Base-by-base conservation (phyloP, 2,113 vertebrate species). In the human (Homo sapiens) region DNA sequence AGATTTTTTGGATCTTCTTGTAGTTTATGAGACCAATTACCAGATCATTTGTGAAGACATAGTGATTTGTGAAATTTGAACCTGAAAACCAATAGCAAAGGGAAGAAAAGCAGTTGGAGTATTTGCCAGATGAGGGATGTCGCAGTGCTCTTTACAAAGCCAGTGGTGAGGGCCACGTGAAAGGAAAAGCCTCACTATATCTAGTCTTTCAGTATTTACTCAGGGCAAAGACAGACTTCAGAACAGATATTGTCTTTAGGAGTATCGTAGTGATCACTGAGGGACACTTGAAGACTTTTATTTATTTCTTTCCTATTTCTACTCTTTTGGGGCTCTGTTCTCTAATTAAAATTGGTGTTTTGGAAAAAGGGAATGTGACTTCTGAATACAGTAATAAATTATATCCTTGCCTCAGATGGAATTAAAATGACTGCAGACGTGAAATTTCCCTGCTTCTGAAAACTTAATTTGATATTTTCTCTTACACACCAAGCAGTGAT, bases 401-500 rank as follows among this genome's bases (percentile, higher is more conserved):
- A 12, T 86, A 86, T 97, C 89, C 90, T 0, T 5, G 96, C 97
- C 90, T 95, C 89, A 95, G 96, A 98, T 80, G 97, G 96, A 97
- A 97, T 98, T 97, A 97, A 98, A 97, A 98, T 97, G 97, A 97
- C 96, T 98, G 57, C 93, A 93, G 97, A 96, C 90, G 96, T 96
- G 94, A 98, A 97, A 98, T 96, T 98, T 97, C 93, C 92, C 96
- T 97, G 97, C 90, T 68, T 96, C 97, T 94, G 96, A 98, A 98
- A 98, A 97, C 96, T 98, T 97, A 97, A 98, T 98, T 98, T 97
- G 97, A 97, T 98, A 98, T 98, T 98, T 96, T 98, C 98, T 98
- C 94, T 98, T 98, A 82, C 89, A 92, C 94, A 97, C 61, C 92
- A 94, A 98, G 97, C 89, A 50, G 97, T 59, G 90, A 95, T 97